Percentiles rank a stretch among this genome's conserved stretches.
phyloP scores from a whole-genome alignment of 1,140 invertebrate genomes.

The Potamilus streckersoni region DNA sequence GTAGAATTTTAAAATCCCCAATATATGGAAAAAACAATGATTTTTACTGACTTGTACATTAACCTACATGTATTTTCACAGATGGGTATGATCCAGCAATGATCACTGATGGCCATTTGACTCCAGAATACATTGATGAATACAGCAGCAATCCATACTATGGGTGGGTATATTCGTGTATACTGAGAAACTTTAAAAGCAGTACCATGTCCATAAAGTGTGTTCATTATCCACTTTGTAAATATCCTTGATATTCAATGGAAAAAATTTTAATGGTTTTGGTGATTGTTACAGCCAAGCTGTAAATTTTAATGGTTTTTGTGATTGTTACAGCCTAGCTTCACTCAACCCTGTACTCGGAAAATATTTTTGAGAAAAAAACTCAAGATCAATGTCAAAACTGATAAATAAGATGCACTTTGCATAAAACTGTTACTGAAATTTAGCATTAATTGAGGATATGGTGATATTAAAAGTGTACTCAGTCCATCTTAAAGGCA shows the following conservation, averaged over 20 bases:
- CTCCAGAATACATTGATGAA: slow-evolving; percentile 64
- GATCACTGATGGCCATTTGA: slow-evolving; percentile 62
- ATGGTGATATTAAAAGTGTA: neutral
- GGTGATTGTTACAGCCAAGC: too few species aligned
- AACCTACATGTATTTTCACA: slow-evolving; percentile 28
- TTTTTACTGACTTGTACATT: neutral
- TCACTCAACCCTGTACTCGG: neutral
- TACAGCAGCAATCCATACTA: slow-evolving; percentile 18
- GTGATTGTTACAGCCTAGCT: neutral
- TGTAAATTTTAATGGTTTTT: too few species aligned
- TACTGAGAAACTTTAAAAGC: neutral
- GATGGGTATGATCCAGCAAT: slow-evolving; percentile 54
- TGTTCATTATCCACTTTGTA: neutral
- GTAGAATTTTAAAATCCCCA: neutral
- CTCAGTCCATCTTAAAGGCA: neutral
- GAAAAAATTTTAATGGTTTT: neutral
- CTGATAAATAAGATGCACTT: neutral
- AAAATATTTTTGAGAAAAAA: neutral
- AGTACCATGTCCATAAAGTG: neutral
- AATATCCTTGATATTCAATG: neutral
- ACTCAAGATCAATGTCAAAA: neutral
- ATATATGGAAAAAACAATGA: neutral
- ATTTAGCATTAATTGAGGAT: neutral
- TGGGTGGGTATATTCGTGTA: neutral
- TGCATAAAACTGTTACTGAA: neutral